A percentile compares a stretch with the other conserved stretches of the same genome.
Conservation (phyloP, 1,140 invertebrate genomes). For the Watersipora subatra region DNA sequence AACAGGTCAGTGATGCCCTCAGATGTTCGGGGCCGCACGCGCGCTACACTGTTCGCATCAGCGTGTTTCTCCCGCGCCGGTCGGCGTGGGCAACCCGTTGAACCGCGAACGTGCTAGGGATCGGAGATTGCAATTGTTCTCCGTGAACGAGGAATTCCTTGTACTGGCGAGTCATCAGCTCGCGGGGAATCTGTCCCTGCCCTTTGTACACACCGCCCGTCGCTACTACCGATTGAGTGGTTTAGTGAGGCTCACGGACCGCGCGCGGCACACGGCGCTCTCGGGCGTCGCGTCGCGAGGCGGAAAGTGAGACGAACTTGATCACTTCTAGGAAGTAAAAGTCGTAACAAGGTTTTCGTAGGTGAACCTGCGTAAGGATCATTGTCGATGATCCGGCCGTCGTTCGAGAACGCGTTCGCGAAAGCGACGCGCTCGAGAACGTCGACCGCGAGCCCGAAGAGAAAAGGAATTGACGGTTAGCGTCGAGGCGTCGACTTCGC, state of each 20-base stretch:
- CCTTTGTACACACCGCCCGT: constrained; percentile 79
- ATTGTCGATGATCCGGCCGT: no score
- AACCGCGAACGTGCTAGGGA: constrained; percentile 67
- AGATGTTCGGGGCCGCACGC: constrained; percentile 66
- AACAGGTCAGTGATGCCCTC: constrained; percentile 72
- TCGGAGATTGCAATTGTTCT: constrained; percentile 65
- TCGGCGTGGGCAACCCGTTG: constrained; percentile 59
- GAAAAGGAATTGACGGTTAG: no score
- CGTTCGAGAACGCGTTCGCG: no score
- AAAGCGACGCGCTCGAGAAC: no score
- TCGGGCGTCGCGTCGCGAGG: constrained; percentile 66
- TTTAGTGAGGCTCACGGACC: no score
- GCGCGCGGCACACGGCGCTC: no score
- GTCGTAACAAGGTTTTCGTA: no score
- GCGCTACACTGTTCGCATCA: constrained; percentile 67
- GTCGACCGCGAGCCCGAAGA: no score
- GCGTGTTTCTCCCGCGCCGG: constrained; percentile 22
- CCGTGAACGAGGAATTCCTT: constrained; percentile 76
- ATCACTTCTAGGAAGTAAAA: no score
- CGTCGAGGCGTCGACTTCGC: no score
- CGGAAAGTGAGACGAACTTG: no score
- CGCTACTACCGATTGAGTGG: constrained; percentile 80
- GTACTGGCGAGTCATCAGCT: constrained; percentile 72
- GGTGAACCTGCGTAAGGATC: no score
- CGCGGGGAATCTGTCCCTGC: constrained; percentile 72